Percentiles rank a stretch among this genome's conserved stretches.
Conservation (phyloP, 2,888 invertebrate species). For the Hemaris fuciformis region DNA sequence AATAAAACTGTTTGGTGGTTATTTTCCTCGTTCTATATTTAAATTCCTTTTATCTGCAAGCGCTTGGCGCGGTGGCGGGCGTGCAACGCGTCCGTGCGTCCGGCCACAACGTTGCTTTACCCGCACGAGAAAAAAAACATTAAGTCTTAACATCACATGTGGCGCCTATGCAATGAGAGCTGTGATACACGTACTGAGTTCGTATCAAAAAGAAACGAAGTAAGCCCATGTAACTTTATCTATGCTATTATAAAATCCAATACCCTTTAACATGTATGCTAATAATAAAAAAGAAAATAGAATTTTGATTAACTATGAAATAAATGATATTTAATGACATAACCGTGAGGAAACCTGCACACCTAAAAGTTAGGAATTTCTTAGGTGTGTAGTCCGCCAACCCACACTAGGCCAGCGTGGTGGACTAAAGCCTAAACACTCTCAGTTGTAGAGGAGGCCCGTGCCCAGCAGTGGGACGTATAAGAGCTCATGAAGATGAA, state of each 20-base stretch:
- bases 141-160: not conserved
- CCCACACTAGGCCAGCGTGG: no score
- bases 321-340: no score
- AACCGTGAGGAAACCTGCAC: no score
- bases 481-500: no score
- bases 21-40: constrained; percentile 63
- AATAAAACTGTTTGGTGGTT: constrained; percentile 29
- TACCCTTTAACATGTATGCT: no score
- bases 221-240: not conserved
- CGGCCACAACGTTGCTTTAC: not conserved
- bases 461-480: no score
- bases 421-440: no score
- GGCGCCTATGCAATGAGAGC: not conserved
- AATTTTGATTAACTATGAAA: no score
- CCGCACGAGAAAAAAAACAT: constrained; percentile 10
- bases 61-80: constrained; percentile 13
- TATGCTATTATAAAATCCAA: not conserved
- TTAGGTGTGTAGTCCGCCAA: no score
- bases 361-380: no score
- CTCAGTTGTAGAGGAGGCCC: no score
- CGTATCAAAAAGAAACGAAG: not conserved
- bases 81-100: constrained; percentile 3
- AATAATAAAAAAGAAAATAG: no score
- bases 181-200: not conserved
- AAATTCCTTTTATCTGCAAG: constrained; percentile 60